Percentiles rank a stretch among this genome's conserved stretches.
These are phyloP conservation scores for Anableps anableps DNA, from an alignment of 2,797 vertebrate genomes.

Conservation along the genomic window DNA sequence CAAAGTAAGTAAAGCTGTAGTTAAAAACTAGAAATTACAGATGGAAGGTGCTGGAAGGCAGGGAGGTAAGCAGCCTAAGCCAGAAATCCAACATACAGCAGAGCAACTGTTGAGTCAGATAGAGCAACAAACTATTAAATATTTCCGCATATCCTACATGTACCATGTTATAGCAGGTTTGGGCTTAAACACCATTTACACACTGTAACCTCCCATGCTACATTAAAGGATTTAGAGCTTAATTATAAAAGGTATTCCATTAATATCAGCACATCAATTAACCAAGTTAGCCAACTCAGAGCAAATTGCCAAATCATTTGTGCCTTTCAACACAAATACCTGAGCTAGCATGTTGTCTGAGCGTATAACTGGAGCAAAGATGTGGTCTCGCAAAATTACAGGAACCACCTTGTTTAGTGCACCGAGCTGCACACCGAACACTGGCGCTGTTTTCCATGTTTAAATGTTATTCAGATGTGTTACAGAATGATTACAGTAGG, in stretches of 20 bases:
- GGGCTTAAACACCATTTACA: background rate
- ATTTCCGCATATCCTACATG: background rate
- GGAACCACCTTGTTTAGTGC: background rate
- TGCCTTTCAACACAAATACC: constrained; percentile 18
- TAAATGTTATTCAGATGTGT: background rate
- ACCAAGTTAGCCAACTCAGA: background rate
- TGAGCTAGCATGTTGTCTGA: background rate
- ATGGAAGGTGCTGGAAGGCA: background rate
- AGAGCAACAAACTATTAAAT: constrained; percentile 24
- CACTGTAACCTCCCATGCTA: constrained; percentile 6
- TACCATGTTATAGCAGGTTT: background rate
- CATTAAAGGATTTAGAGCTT: background rate
- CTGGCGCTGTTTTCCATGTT: background rate
- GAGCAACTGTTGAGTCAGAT: constrained; percentile 11
- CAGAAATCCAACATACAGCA: constrained; percentile 2
- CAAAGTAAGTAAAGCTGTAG: background rate
- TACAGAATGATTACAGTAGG: background rate
- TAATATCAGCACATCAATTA: background rate
- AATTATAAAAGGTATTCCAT: background rate
- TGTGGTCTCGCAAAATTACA: constrained; percentile 14
- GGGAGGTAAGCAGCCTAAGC: constrained; percentile 11
- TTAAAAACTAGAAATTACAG: background rate
- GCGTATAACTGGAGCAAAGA: constrained; percentile 4
- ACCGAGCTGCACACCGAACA: background rate
- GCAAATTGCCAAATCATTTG: constrained; percentile 24